Base-by-base conservation (phyloP, 1,140 invertebrate species). In the Augochlora pura region DNA sequence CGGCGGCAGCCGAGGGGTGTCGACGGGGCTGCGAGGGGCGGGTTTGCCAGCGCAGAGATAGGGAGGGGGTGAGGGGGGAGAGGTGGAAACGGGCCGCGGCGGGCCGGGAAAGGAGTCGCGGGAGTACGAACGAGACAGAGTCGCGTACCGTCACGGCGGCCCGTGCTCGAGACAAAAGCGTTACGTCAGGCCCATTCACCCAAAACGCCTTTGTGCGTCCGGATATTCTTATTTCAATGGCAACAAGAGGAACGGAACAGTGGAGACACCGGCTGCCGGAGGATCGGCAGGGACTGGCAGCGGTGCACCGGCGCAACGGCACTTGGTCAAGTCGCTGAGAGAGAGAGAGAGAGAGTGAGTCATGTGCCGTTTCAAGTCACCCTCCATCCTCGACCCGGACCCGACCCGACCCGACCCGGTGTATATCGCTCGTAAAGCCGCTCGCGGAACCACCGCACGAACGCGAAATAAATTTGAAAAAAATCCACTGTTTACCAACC, bases 131-230 rank as follows among this genome's bases (percentile, higher is more conserved):
- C 60, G 67, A 49, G 64, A 84, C 66, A 67, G 52, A 77, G 42
- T 77, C 75, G 75, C 39, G 74, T 74, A 86, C 59, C 42, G 70
- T 38, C 79, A 32, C 32, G 32, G 32, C 32, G 82, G 73, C 66
- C 54, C 73, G 68, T 67, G 74, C 65, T 74, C 27, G 52, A 86
- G 54, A 86, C 78, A 83, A 83, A 85, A 87, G 85, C 86, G 74
- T 87, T 87, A 86, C 80, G 80, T 85, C 85, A 85, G 74, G 16
- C 57, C 59, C 72, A 86, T 87, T 87, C 77, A 84, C 49, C 65
- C 63, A 81, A 82, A 79, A 80, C 46, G 57, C 69, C 59, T 86
- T 82, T 84, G 75, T 79, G 46, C 67, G 63, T 86, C 74, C 14
- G 52, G 73, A 78, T 83, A 81, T 85, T 87, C 68, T 85, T 82